Conservation (phyloP, 2,888 invertebrate species). For the Tortricodes alternella region DNA sequence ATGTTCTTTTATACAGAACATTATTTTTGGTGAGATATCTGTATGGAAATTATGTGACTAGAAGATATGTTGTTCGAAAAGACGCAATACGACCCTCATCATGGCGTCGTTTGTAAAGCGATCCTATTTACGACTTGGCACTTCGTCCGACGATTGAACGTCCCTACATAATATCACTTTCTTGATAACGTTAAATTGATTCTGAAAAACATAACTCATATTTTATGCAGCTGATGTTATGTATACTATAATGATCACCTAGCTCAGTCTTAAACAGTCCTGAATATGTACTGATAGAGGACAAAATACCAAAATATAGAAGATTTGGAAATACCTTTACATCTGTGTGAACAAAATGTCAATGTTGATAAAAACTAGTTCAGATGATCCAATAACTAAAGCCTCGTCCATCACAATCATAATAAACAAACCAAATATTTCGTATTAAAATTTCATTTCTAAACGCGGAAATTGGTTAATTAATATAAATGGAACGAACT, state of each 20-base stretch:
- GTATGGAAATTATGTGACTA: background rate
- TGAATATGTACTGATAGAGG: too few relatives aligned
- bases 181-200: conserved; percentile 19
- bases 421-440: background rate
- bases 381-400: background rate
- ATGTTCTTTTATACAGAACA: too few relatives aligned
- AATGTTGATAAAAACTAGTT: too few relatives aligned
- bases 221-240: background rate
- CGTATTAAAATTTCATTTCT: background rate
- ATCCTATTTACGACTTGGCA: conserved; percentile 30
- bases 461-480: conserved; percentile 2
- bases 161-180: conserved; percentile 14
- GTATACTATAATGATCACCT: background rate
- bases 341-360: too few relatives aligned
- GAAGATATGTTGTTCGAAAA: background rate
- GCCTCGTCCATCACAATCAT: background rate
- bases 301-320: background rate
- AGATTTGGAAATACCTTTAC: too few relatives aligned
- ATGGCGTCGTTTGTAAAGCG: conserved; percentile 16
- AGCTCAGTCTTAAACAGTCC: background rate
- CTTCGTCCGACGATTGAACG: conserved; percentile 18
- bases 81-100: conserved; percentile 21
- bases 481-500: conserved; percentile 11
- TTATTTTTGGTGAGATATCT: background rate
- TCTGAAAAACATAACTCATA: background rate